Evolutionary conservation across 2,797 vertebrate species (phyloP).

Genomic region (Melanotaenia boesemani): DNA sequence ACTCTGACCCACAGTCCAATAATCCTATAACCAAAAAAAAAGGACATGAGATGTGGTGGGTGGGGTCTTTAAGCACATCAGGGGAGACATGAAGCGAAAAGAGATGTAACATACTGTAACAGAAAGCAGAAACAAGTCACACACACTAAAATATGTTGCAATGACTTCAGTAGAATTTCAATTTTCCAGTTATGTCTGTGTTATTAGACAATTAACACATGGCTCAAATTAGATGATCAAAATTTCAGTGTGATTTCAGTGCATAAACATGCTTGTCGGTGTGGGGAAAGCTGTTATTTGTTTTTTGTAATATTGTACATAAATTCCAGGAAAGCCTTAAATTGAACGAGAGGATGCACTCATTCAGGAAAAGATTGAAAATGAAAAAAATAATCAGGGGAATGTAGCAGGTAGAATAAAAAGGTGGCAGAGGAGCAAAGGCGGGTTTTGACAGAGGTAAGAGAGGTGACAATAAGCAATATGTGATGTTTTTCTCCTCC

Average conservation of each 20-base stretch:
- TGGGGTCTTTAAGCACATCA: conserved; percentile 33
- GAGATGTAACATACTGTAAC: conserved; percentile 39
- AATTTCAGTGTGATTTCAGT: conserved; percentile 23
- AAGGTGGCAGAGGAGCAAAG: conserved; percentile 53
- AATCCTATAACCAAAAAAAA: conserved; percentile 69
- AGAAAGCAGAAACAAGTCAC: conserved; percentile 6
- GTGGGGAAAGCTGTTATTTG: conserved; percentile 37
- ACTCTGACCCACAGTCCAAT: conserved; percentile 72
- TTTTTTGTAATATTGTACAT: conserved; percentile 23
- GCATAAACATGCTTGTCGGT: conserved; percentile 34
- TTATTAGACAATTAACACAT: conserved; percentile 38
- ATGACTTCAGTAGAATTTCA: not conserved
- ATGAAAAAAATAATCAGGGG: conserved; percentile 36
- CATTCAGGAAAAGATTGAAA: conserved; percentile 43
- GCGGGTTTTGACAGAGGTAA: conserved; percentile 64
- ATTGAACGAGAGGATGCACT: conserved; percentile 32
- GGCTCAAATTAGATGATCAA: conserved; percentile 30
- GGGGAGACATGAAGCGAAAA: conserved; percentile 36
- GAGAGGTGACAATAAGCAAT: conserved; percentile 65
- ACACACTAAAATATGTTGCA: not conserved
- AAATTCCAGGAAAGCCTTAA: conserved; percentile 39
- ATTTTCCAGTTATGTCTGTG: conserved; percentile 1
- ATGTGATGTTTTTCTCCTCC: conserved; percentile 72
- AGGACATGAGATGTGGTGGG: conserved; percentile 30
- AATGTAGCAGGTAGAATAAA: conserved; percentile 59